Evolutionary conservation across 2,113 vertebrate species (phyloP).

Genomic region (Pimephales promelas): DNA sequence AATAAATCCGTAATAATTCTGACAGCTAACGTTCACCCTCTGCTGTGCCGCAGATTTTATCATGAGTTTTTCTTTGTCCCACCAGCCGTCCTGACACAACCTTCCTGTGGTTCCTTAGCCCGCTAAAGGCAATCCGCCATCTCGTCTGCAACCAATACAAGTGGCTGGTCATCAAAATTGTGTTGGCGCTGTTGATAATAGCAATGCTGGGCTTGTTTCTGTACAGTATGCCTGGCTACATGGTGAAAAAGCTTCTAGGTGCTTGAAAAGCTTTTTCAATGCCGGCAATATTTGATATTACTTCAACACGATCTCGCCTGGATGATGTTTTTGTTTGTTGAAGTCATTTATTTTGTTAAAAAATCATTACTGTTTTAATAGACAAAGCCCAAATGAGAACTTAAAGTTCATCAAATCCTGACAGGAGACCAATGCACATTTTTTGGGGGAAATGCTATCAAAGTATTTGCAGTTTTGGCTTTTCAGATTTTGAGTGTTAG

Average conservation of each 20-base stretch:
- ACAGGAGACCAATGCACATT: no score
- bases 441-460: background rate
- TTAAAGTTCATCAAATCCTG: background rate
- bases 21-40: background rate
- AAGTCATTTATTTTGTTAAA: background rate
- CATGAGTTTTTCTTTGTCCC: constrained; percentile 48
- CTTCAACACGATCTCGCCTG: background rate
- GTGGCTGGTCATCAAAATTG: constrained; percentile 94
- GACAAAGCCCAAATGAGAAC: background rate
- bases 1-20: background rate
- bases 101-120: constrained; percentile 96
- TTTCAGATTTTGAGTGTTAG: background rate
- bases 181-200: constrained; percentile 83
- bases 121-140: constrained; percentile 90
- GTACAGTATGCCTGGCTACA: constrained; percentile 94
- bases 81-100: constrained; percentile 90
- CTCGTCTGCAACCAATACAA: constrained; percentile 93
- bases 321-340: background rate
- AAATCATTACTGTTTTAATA: background rate
- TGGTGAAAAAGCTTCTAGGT: constrained; percentile 93
- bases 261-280: constrained; percentile 57
- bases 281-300: background rate
- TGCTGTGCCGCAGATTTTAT: constrained; percentile 6
- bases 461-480: background rate
- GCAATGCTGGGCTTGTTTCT: constrained; percentile 90